Evolutionary conservation across 1,140 invertebrate species (phyloP), one percentile per base, ranked within the genome.

Genomic region (Bombus haemorrhoidalis): DNA sequence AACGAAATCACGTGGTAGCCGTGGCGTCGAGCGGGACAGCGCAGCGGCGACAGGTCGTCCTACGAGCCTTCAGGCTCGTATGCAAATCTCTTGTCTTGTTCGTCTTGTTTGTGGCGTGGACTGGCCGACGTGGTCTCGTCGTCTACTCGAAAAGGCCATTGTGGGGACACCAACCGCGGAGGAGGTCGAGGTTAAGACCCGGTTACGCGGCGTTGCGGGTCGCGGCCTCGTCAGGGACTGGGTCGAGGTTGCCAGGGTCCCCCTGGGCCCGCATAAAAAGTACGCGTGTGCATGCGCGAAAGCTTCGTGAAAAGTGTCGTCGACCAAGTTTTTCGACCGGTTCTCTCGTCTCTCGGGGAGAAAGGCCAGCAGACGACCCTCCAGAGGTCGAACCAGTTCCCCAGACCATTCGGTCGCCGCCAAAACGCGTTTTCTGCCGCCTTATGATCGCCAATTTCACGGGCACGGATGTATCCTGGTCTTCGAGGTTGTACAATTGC

Each of bases 171-270:
- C 75, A 78, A 82, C 83, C 78, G 64, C 81, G 83, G 84, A 91
- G 81, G 88, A 87, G 88, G 86, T 88, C 91, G 91, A 91, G 90
- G 87, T 86, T 90, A 69, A 87, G 85, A 91, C 86, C 91, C 85
- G 88, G 86, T 89, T 91, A 87, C 85, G 78, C 53, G 66, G 80
- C 74, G 88, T 93, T 92, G 92, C 90, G 90, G 91, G 92, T 92
- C 92, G 89, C 90, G 91, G 89, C 93, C 93, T 93, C 92, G 91
- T 76, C 87, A 82, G 87, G 91, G 90, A 93, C 92, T 93, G 92
- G 92, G 91, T 92, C 92, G 92, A 93, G 92, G 92, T 83, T 93
- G 92, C 80, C 89, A 8, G 41, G 43, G 43, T 74, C 91, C 86
- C 72, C 53, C 25, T 41, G 25, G 69, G 15, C 86, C 81, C 76